Base-by-base conservation (phyloP, 2,888 invertebrate species). In the Cetonia aurata region DNA sequence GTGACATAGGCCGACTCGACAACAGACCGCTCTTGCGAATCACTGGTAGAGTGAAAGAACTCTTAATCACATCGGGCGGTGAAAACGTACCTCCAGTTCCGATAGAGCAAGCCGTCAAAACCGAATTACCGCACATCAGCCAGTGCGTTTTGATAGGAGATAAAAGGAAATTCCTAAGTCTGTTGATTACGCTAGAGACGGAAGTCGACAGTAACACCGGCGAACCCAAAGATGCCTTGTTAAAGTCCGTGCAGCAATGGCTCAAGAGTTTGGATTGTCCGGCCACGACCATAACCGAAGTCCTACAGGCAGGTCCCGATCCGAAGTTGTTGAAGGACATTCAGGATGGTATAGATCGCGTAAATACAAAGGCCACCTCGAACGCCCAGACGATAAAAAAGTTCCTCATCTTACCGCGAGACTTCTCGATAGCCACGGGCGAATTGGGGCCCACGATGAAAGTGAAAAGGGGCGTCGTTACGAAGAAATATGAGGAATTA, bases 391-490 rank as follows among this genome's bases (percentile, higher is more conserved):
- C 89, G 82, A 89, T 97, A 67, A 96, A 96, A 85, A 97, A 96
- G 82, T 94, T 96, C 85, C 86, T 89, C 12, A 89, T 97, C 71
- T 86, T 97, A 73, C 94, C 96, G 0, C 87, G 86, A 25, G 96
- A 97, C 83, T 96, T 97, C 85, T 95, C 96, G 31, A 87, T 95
- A 73, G 87, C 89, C 62, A 93, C 94, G 6, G 96, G 96, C 74
- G 97, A 97, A 88, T 86, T 97, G 81, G 96, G 95, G 55, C 96
- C 96, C 72, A 96, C 96, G 66, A 86, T 96, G 81, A 96, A 97
- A 86, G 85, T 96, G 52, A 93, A 93, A 83, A 89, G 96, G 77
- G 92, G 90, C 78, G 88, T 93, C 55, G 92, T 96, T 3, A 85
- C 87, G 76, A 89, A 92, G 75, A 93, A 92, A 86, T 96, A 96